A percentile compares a stretch with the other conserved stretches of the same genome.
Conservation (phyloP, 2,888 invertebrate genomes). For the Mesorhabditis spiculigera region DNA sequence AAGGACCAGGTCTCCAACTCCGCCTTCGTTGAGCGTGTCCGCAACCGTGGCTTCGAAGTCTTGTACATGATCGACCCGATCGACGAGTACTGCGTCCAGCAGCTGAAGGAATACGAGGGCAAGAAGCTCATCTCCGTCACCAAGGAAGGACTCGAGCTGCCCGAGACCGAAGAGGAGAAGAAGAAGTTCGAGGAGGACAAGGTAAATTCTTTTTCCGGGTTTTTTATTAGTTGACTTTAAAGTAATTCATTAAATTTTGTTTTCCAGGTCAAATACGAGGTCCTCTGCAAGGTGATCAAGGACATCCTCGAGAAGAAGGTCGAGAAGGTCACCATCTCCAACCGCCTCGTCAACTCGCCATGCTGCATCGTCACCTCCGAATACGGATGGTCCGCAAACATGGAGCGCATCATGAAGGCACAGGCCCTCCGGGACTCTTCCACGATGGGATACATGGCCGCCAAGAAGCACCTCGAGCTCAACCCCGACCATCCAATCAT, state of each 20-base stretch:
- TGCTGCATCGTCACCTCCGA: constrained; percentile 94
- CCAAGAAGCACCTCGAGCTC: constrained; percentile 96
- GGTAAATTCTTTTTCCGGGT: constrained; percentile 19
- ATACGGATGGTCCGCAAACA: constrained; percentile 76
- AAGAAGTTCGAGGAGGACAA: constrained; percentile 90
- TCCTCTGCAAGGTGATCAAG: constrained; percentile 78
- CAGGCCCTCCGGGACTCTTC: constrained; percentile 93
- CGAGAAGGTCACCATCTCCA: constrained; percentile 88
- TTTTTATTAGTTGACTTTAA: neutral
- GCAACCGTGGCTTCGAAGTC: constrained; percentile 89
- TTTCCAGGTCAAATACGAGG: constrained; percentile 69
- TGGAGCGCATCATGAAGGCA: constrained; percentile 99
- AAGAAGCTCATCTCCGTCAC: constrained; percentile 93
- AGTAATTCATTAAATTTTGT: neutral
- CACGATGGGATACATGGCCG: constrained; percentile 99
- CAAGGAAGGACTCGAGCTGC: constrained; percentile 93
- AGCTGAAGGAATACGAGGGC: constrained; percentile 84
- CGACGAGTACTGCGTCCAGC: constrained; percentile 75
- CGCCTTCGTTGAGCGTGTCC: constrained; percentile 93
- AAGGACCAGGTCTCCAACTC: constrained; percentile 76
- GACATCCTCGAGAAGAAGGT: constrained; percentile 96
- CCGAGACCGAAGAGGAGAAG: constrained; percentile 93
- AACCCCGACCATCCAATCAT: constrained; percentile 93
- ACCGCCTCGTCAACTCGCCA: constrained; percentile 91
- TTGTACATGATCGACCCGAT: constrained; percentile 99